Base-by-base conservation (phyloP, 2,888 invertebrate genomes). In the Spodoptera exigua region DNA sequence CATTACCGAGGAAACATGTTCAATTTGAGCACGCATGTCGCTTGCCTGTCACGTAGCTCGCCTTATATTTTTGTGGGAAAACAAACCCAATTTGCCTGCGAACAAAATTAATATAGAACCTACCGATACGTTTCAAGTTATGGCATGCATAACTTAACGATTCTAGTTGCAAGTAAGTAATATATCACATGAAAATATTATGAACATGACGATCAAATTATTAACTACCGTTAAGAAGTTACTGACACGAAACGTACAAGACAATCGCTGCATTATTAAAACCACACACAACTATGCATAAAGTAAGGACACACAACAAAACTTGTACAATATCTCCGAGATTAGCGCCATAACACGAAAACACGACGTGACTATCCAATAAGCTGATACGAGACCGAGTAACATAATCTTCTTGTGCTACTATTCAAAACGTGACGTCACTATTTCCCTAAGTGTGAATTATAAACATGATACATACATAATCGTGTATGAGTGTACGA, bases 51-150 rank as follows among this genome's bases (percentile, higher is more conserved):
- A 69, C 73, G 73, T 69, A 13, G 37, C 47, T 7, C 18, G 40
- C 36, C 61, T 73, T 48, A 61, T 72, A 68, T 68, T 69, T 70
- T 68, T 66, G 69, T 48, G 73, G 43, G 35, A 61, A 72, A 69
- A 69, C 73, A 72, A 68, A 69, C 27, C 43, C 73, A 68, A 61
- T 69, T 61, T 73, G 51, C 34, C 35, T 73, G 51, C 21, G 34
- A 51, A 69, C 40, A 14, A 40, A 72, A 72, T 69, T 45, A 52
- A 43, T 68, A 17, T 52, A 35, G 46, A n/a, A 46, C 32, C 11
- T 41, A 10, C n/a, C n/a, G n/a, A n/a, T 44, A 27, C 27, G 7
- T 27, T 27, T 27, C 27, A 27, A 27, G 27, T 27, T 27, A 9
- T 27, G 7, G 9, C 27, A 1, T 27, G 5, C 4, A 27, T 27